Evolutionary conservation across 2,113 vertebrate genomes (phyloP).

Genomic region (Grammomys dolichurus): DNA sequence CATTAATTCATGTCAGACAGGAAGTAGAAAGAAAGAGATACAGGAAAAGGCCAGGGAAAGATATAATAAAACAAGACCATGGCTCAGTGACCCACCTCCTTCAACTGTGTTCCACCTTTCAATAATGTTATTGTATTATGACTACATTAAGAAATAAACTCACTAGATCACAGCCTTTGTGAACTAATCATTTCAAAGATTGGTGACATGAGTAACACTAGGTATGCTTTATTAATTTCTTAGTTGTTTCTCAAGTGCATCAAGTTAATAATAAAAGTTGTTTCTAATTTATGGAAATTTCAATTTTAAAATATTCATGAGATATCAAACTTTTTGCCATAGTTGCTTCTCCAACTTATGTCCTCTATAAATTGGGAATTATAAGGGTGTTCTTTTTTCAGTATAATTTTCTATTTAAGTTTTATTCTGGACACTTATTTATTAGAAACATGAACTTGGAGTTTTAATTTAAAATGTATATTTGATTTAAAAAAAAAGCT

Average conservation of each 20-base stretch:
- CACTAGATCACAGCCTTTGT: neutral
- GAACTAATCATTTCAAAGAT: neutral
- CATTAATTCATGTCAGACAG: neutral
- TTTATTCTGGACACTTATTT: neutral
- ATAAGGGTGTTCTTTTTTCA: neutral
- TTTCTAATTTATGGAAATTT: neutral
- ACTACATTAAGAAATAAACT: neutral
- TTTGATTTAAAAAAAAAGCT: neutral
- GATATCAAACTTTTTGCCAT: neutral
- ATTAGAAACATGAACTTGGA: neutral
- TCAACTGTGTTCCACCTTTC: neutral
- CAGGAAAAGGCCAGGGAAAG: neutral
- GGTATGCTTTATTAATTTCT: neutral
- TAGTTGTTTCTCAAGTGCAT: neutral
- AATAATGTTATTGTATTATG: neutral
- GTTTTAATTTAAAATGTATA: slow-evolving; percentile 20
- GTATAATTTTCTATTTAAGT: neutral
- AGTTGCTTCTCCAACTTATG: neutral
- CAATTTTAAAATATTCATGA: neutral
- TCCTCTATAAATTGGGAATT: neutral
- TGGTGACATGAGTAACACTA: neutral
- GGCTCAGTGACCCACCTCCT: neutral
- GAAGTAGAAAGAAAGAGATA: neutral
- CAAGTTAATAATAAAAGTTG: neutral
- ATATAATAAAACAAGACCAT: neutral